These are phyloP conservation scores for Astreopora myriophthalma DNA, from an alignment of 64 coral and sea anemone genomes.

Conservation along the genomic window DNA sequence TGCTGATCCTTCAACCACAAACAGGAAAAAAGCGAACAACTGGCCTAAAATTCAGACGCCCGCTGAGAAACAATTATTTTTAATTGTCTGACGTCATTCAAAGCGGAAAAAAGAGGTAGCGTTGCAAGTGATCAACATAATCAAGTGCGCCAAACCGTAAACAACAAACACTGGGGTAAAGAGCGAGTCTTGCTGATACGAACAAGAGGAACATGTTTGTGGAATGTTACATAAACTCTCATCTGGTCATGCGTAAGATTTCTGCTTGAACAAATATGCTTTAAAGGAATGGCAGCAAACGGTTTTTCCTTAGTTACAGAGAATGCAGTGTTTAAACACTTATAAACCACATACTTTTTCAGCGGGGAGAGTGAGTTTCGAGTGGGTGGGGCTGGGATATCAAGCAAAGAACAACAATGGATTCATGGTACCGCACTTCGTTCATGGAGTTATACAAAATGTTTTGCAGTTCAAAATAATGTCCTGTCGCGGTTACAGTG, in stretches of 20 bases:
- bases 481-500: too few relatives aligned
- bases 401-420: too few relatives aligned
- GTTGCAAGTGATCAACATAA: neutral
- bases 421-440: too few relatives aligned
- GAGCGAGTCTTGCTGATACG: neutral
- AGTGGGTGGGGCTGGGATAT: too few relatives aligned
- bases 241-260: neutral
- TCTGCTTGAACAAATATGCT: neutral
- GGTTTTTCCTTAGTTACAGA: too few relatives aligned
- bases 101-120: constrained; percentile 13
- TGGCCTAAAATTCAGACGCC: neutral
- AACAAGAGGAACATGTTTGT: neutral
- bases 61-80: neutral
- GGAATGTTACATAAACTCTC: neutral
- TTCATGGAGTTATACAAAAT: too few relatives aligned
- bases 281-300: neutral
- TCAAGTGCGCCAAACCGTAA: constrained; percentile 14
- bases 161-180: neutral
- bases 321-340: too few relatives aligned
- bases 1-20: neutral
- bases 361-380: too few relatives aligned
- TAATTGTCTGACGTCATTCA: neutral
- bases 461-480: too few relatives aligned
- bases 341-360: too few relatives aligned
- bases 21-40: constrained; percentile 9